Evolutionary conservation across 2,888 invertebrate species (phyloP), one percentile per base, ranked within the genome.

Genomic region (Hydrotaea cyrtoneurina): DNA sequence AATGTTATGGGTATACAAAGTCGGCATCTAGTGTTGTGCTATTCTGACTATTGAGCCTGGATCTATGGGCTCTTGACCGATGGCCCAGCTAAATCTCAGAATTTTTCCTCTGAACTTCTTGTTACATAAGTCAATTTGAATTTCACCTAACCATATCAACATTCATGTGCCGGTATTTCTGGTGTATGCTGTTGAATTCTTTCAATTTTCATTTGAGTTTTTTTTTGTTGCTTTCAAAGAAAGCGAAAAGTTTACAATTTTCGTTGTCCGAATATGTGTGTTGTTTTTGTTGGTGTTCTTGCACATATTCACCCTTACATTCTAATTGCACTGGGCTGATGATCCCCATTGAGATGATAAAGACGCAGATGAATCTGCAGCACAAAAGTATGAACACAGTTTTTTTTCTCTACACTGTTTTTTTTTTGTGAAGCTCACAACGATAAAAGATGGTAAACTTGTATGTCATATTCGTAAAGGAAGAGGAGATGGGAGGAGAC

Each of bases 281-380:
- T 7, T 31, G 19, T n/a, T 39, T 0, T 39, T 10, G 5, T 39
- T 5, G 39, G 15, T 39, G 39, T 17, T 17, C 0, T 66, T 66
- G 39, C 19, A 5, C 36, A 23, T 76, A 55, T 43, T 53, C 57
- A 64, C 62, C 1, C 72, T 23, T 78, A 84, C 62, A 74, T 84
- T 81, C 81, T 81, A 85, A 85, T 85, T 85, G 78, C 73, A 76
- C 57, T 78, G 81, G 64, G 57, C 81, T 79, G 78, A 81, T 79
- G 78, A 85, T 81, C 84, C 71, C 84, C 76, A 79, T 85, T 85
- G 84, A 81, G 72, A 75, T 76, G 62, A 78, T 81, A 72, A 81
- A 74, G 64, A 64, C 36, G 15, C 17, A 64, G 36, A 64, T 31
- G 31, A 64, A 36, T 39, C 7, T 64, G n/a, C 2, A 31, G 31